Conservation (phyloP, 2,113 vertebrate species). For the Oxygymnocypris stewartii region DNA sequence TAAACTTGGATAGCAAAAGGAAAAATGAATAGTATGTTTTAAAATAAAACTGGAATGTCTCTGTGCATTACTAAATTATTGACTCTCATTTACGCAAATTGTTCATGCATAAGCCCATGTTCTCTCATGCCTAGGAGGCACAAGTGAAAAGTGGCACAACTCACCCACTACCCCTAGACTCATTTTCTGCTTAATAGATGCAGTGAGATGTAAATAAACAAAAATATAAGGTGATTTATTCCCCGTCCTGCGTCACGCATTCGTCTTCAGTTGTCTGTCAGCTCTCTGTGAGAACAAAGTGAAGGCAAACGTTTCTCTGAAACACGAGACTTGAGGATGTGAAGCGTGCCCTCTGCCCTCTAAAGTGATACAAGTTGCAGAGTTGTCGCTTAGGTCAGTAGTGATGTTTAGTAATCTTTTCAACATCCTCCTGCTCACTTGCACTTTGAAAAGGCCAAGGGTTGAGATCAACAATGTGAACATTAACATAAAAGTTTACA, state of each 20-base stretch:
- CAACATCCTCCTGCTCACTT: constrained; percentile 27
- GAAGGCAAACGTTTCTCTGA: constrained; percentile 56
- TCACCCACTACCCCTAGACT: neutral
- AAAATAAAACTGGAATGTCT: neutral
- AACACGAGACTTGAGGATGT: constrained; percentile 66
- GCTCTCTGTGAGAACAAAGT: constrained; percentile 63
- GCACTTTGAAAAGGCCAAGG: constrained; percentile 1
- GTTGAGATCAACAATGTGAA: constrained; percentile 7
- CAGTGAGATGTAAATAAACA: constrained; percentile 10
- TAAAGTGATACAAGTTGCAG: constrained; percentile 67
- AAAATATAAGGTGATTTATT: neutral
- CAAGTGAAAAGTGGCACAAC: neutral
- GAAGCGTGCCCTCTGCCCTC: constrained; percentile 60
- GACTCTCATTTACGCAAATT: neutral
- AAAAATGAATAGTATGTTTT: neutral
- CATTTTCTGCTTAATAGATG: neutral
- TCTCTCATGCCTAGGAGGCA: neutral
- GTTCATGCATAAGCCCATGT: neutral
- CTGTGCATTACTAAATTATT: neutral
- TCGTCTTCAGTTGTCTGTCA: constrained; percentile 55
- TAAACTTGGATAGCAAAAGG: neutral
- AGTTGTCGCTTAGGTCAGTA: constrained; percentile 61
- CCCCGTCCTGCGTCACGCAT: neutral
- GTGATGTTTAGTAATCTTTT: constrained; percentile 54
- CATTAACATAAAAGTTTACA: neutral